These are phyloP conservation scores for Tadarida brasiliensis DNA, from an alignment of 2,797 vertebrate genomes.

Conservation along the genomic window DNA sequence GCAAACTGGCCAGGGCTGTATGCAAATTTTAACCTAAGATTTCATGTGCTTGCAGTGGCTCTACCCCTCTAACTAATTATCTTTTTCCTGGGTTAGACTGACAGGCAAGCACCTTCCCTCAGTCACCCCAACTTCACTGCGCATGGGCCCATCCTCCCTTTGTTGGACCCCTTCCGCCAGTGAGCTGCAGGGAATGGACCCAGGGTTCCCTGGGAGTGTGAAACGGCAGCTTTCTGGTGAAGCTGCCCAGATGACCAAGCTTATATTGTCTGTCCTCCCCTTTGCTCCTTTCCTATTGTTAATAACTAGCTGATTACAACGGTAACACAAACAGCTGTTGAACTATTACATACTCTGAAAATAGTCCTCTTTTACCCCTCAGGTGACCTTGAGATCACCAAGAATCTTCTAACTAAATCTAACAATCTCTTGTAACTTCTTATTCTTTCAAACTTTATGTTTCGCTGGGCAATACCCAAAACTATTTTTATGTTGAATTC, in stretches of 20 bases:
- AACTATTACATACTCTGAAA: background rate
- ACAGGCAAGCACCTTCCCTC: background rate
- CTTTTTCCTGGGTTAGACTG: background rate
- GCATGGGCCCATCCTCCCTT: background rate
- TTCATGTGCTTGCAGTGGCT: background rate
- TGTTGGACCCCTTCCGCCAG: background rate
- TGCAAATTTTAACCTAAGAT: background rate
- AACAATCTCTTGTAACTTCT: background rate
- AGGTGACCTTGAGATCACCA: background rate
- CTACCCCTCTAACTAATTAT: background rate
- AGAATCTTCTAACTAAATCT: slow-evolving; percentile 36
- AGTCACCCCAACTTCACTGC: background rate
- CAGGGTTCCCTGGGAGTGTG: background rate
- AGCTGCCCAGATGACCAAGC: background rate
- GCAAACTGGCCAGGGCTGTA: no score
- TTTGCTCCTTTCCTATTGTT: background rate
- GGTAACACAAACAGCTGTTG: background rate
- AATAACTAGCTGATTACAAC: background rate
- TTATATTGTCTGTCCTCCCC: background rate
- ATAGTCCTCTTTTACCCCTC: background rate
- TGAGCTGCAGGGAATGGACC: background rate
- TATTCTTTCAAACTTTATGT: background rate
- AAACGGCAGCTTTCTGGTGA: background rate
- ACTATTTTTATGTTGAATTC: slow-evolving; percentile 32
- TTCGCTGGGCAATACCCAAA: background rate